Evolutionary conservation across 1,140 invertebrate genomes (phyloP).

Genomic region (Bursaphelenchus mucronatus): DNA sequence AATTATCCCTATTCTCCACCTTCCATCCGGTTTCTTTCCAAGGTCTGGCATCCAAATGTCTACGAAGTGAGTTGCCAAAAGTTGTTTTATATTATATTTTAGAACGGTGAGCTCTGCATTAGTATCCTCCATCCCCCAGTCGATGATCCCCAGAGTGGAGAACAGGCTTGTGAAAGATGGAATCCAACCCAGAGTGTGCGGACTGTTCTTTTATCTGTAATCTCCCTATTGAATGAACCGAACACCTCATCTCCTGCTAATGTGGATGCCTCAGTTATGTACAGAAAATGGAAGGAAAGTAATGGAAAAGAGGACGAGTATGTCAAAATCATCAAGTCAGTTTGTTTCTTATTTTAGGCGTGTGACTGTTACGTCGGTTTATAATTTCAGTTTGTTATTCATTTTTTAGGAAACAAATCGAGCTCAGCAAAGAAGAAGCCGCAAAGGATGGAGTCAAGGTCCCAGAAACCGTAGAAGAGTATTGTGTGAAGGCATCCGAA

Average conservation of each 20-base stretch:
- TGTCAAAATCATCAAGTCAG: slow-evolving; percentile 94
- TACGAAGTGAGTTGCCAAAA: slow-evolving; percentile 74
- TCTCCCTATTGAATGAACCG: slow-evolving; percentile 95
- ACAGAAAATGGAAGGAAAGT: slow-evolving; percentile 93
- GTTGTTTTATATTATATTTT: slow-evolving; percentile 59
- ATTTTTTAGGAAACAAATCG: slow-evolving; percentile 71
- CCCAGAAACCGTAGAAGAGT: slow-evolving; percentile 93
- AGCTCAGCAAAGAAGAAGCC: slow-evolving; percentile 84
- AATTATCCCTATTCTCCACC: slow-evolving; percentile 86
- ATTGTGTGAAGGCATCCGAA: slow-evolving; percentile 78
- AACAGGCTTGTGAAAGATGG: slow-evolving; percentile 97
- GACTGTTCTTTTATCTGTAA: slow-evolving; percentile 93
- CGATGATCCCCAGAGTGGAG: slow-evolving; percentile 96
- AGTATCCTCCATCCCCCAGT: slow-evolving; percentile 97
- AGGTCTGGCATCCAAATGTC: slow-evolving; percentile 99
- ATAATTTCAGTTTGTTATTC: slow-evolving; percentile 16
- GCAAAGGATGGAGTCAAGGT: slow-evolving; percentile 93
- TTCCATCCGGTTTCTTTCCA: slow-evolving; percentile 90
- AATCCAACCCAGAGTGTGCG: slow-evolving; percentile 99
- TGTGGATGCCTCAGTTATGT: slow-evolving; percentile 99
- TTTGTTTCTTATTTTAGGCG: slow-evolving; percentile 5
- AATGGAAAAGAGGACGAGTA: slow-evolving; percentile 97
- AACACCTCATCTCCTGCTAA: slow-evolving; percentile 99
- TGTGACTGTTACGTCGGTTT: background rate
- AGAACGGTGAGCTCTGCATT: slow-evolving; percentile 98